phyloP scores from a whole-genome alignment of 2,113 vertebrate genomes.

The Aegypius monachus region DNA sequence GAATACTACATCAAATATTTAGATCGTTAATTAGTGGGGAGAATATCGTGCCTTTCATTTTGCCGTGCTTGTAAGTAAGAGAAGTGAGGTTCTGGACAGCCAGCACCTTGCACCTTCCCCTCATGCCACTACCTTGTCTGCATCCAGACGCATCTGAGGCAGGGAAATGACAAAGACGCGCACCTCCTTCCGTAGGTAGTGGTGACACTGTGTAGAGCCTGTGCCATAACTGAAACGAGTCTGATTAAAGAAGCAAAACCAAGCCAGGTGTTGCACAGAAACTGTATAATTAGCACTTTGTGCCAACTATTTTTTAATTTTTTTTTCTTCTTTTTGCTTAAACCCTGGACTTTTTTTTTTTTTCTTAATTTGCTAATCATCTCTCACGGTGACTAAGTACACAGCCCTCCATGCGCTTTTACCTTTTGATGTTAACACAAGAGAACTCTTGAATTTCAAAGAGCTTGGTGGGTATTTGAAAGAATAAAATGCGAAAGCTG shows the following conservation, averaged over 20 bases:
- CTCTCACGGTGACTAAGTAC: constrained; percentile 56
- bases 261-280: constrained; percentile 75
- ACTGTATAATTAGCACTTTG: constrained; percentile 73
- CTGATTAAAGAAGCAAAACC: constrained; percentile 65
- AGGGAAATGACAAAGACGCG: neutral
- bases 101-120: neutral
- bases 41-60: neutral
- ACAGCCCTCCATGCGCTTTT: constrained; percentile 61
- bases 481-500: constrained; percentile 64
- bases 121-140: neutral
- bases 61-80: neutral
- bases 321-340: constrained; percentile 16
- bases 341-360: constrained; percentile 55
- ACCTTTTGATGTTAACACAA: constrained; percentile 79
- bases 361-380: constrained; percentile 73
- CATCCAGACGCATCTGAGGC: neutral
- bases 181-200: neutral
- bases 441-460: constrained; percentile 83
- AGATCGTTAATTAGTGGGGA: neutral
- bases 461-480: constrained; percentile 71
- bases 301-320: constrained; percentile 47
- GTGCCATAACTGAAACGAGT: constrained; percentile 29
- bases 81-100: neutral
- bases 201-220: neutral
- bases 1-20: constrained; percentile 34